phyloP scores from a whole-genome alignment of 2,797 vertebrate genomes.

The Poliocrania exsul region DNA sequence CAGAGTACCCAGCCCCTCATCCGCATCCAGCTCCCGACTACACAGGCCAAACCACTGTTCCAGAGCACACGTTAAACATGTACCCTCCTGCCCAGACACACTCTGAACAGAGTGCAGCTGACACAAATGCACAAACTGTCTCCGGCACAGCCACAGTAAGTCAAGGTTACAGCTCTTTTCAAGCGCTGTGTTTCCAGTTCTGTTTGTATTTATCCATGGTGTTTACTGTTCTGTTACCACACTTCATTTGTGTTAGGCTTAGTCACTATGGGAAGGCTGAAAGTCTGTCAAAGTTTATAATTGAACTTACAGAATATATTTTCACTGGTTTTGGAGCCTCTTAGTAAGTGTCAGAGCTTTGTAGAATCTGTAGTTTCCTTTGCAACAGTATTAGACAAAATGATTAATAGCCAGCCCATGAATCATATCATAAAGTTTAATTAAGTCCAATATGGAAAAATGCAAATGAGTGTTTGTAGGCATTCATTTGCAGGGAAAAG shows the following conservation, averaged over 20 bases:
- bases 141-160: conserved; percentile 97
- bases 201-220: neutral
- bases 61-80: conserved; percentile 93
- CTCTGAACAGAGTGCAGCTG: conserved; percentile 86
- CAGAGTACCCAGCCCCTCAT: conserved; percentile 90
- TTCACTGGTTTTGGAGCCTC: neutral
- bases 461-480: neutral
- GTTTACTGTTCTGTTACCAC: accelerated
- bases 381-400: neutral
- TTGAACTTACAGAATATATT: neutral
- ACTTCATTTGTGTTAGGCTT: neutral
- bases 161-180: conserved; percentile 20
- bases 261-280: accelerated
- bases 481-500: neutral
- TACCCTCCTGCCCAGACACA: conserved; percentile 91
- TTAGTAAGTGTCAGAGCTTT: neutral
- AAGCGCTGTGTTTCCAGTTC: neutral
- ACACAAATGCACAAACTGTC: conserved; percentile 88
- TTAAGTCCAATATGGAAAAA: neutral
- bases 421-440: neutral
- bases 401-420: neutral
- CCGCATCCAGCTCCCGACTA: conserved; percentile 90
- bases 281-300: neutral
- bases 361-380: neutral
- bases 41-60: conserved; percentile 87